phyloP scores from a whole-genome alignment of 2,797 vertebrate genomes.

The Phoebastria nigripes region DNA sequence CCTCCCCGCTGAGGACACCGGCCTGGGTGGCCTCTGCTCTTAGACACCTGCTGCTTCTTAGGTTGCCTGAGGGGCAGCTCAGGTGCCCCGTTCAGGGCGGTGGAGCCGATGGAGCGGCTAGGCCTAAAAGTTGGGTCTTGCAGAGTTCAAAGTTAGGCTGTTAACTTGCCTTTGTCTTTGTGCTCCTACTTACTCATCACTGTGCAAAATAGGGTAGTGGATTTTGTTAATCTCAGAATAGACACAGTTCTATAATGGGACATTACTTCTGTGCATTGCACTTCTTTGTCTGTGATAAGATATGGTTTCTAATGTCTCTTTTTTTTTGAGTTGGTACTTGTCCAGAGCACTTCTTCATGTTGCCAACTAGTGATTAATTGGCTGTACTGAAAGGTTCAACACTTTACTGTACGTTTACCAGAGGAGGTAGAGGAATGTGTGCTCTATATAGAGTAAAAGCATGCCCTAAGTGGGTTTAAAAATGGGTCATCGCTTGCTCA shows the following conservation, averaged over 20 bases:
- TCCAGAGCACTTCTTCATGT: constrained; percentile 56
- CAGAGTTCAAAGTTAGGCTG: not conserved
- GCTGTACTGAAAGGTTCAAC: constrained; percentile 59
- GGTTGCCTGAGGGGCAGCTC: not conserved
- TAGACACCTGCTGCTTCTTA: not conserved
- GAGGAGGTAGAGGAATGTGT: constrained; percentile 37
- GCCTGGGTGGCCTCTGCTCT: not conserved
- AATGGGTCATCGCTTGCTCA: constrained; percentile 21
- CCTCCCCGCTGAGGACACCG: not conserved
- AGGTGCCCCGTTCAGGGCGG: not conserved
- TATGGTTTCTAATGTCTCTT: constrained; percentile 7
- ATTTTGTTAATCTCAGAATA: constrained; percentile 15
- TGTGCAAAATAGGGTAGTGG: not conserved
- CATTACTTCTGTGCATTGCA: constrained; percentile 47
- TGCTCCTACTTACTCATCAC: not conserved
- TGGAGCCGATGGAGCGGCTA: not conserved
- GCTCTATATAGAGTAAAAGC: constrained; percentile 19
- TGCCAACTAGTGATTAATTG: constrained; percentile 67
- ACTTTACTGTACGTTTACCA: constrained; percentile 42
- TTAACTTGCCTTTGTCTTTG: not conserved
- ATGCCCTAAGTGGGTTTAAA: constrained; percentile 45
- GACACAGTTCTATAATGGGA: constrained; percentile 40
- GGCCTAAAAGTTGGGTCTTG: not conserved
- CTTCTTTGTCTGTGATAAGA: constrained; percentile 53
- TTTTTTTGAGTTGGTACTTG: constrained; percentile 32